Base-by-base conservation (phyloP, 2,888 invertebrate genomes). In the Ernsta delagoae region DNA sequence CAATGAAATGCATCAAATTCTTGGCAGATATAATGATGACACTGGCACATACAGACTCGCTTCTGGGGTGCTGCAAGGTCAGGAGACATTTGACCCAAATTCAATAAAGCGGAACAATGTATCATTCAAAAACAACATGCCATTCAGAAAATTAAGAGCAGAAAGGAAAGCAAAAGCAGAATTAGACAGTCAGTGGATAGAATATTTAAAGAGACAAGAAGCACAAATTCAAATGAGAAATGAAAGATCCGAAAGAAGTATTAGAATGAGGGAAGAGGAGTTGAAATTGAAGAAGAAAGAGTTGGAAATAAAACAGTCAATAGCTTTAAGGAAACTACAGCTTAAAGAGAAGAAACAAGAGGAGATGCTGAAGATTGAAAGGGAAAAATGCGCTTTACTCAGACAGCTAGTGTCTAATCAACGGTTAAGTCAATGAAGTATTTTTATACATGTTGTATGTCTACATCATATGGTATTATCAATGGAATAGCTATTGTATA, bases 1-100 rank as follows among this genome's bases (percentile, higher is more conserved):
- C 70, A 87, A 87, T 85, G 88, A 88, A 79, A 88, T 88, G 88
- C 86, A 88, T 70, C 88, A 88, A 78, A 87, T 88, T 66, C 75
- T 88, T 48, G 88, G 87, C 6, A 75, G 77, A 36, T 83, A 83
- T 64, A 80, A 77, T 77, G 83, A 85, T 70, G 83, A 81, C 54
- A 79, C 76, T 77, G 82, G 75, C 5, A 75, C 83, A 62, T 87
- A 88, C 57, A 85, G 87, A 77, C 64, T 88, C 56, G 82, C 87
- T 66, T 88, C 88, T 56, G 87, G 86, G 65, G 80, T 86, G 3
- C 72, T 78, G 36, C 83, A 82, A 72, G 77, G 71, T 11, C 77
- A 79, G 67, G 81, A 83, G 39, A 24, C 50, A 43, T 79, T 78
- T 65, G 79, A 79, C 50, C 82, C 81, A 74, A 79, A 69, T 69